phyloP scores from a whole-genome alignment of 2,113 vertebrate species.

The Himantopus leucocephalus region DNA sequence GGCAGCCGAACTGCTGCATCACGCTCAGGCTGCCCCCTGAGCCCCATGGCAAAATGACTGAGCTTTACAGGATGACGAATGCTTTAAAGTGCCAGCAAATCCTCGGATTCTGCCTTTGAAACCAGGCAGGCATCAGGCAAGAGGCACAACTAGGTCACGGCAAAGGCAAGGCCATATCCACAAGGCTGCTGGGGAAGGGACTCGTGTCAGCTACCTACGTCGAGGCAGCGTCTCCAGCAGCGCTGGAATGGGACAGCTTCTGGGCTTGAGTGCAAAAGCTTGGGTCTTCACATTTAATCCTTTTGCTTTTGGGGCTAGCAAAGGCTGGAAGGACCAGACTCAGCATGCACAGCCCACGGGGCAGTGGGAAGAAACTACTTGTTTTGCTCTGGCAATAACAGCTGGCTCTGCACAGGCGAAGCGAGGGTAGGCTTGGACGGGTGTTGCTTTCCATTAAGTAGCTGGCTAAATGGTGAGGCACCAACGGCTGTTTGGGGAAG shows the following conservation, averaged over 20 bases:
- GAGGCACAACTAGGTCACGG: background rate
- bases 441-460: background rate
- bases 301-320: background rate
- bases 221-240: background rate
- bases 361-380: background rate
- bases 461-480: background rate
- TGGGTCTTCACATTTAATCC: background rate
- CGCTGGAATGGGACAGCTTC: background rate
- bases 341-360: conserved; percentile 9
- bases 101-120: background rate
- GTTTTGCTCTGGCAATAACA: background rate
- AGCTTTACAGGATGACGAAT: background rate
- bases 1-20: conserved; percentile 32
- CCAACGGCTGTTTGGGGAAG: background rate
- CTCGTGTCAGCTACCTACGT: accelerated
- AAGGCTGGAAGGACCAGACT: conserved; percentile 22
- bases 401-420: background rate
- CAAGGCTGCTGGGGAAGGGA: background rate
- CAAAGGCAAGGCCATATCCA: background rate
- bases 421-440: background rate
- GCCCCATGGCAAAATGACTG: background rate
- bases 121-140: background rate
- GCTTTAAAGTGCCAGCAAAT: background rate
- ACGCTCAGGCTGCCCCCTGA: background rate
- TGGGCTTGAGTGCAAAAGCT: background rate